phyloP scores from a whole-genome alignment of 2,797 vertebrate genomes.

The Gastrophryne carolinensis region DNA sequence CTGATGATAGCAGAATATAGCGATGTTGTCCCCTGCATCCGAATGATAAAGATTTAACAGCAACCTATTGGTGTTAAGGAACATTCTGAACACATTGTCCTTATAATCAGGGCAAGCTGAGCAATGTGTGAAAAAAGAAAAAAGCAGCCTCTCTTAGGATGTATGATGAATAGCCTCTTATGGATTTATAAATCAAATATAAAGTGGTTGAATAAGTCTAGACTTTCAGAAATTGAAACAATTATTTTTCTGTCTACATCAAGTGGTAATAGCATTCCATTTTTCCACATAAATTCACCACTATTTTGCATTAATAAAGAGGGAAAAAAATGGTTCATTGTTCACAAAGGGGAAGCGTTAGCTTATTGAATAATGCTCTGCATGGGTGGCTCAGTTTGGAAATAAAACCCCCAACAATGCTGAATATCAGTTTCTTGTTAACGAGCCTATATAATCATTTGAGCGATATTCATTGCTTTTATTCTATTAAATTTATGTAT shows the following conservation, averaged over 20 bases:
- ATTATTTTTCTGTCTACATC: conserved; percentile 52
- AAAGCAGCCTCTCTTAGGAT: conserved; percentile 30
- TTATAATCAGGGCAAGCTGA: not conserved
- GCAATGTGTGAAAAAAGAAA: conserved; percentile 8
- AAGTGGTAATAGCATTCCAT: conserved; percentile 45
- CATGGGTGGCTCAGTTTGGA: not conserved
- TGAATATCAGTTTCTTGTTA: no score
- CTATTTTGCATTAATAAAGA: conserved; percentile 50
- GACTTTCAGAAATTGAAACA: conserved; percentile 49
- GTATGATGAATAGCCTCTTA: conserved; percentile 41
- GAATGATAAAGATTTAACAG: not conserved
- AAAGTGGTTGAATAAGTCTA: conserved; percentile 51
- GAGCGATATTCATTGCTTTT: no score
- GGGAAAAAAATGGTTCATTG: conserved; percentile 46
- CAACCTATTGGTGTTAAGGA: not conserved
- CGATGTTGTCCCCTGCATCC: no score
- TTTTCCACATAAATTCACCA: conserved; percentile 41
- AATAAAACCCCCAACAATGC: not conserved
- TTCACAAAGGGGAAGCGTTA: conserved; percentile 40
- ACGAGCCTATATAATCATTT: no score
- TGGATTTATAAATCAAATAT: conserved; percentile 49
- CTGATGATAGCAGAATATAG: no score
- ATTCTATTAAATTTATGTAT: no score
- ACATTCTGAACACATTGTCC: not conserved
- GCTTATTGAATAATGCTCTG: conserved; percentile 7